phyloP scores from a whole-genome alignment of 2,888 invertebrate genomes.

The Chrysolina oricalcia region DNA sequence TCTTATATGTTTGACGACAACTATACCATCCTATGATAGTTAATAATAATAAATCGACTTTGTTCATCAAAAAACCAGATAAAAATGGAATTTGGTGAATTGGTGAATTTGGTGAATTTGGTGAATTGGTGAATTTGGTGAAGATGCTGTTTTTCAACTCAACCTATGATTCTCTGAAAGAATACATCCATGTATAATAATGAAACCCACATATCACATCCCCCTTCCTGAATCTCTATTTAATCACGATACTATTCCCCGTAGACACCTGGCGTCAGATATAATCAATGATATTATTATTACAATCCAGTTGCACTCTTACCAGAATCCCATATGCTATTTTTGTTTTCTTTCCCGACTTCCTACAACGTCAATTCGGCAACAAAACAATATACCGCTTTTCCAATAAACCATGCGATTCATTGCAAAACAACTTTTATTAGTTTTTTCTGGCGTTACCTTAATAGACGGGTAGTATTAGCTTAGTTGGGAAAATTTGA shows the following conservation, averaged over 20 bases:
- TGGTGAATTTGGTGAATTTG: too few relatives aligned
- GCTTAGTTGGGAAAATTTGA: not conserved
- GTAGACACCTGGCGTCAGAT: not conserved
- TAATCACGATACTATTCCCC: not conserved
- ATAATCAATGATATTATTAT: not conserved
- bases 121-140: too few relatives aligned
- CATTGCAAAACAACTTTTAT: constrained; percentile 11
- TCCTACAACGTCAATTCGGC: constrained; percentile 2
- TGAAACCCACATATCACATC: not conserved
- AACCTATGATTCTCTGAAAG: too few relatives aligned
- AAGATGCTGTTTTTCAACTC: too few relatives aligned
- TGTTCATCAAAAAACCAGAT: too few relatives aligned
- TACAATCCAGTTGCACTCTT: not conserved
- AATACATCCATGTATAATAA: too few relatives aligned
- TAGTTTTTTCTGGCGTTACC: constrained; percentile 1
- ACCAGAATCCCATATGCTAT: constrained; percentile 16
- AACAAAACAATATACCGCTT: not conserved
- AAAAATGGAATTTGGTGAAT: too few relatives aligned
- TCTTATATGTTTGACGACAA: too few relatives aligned
- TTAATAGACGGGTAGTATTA: not conserved
- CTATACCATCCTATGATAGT: too few relatives aligned
- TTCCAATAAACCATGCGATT: constrained; percentile 18
- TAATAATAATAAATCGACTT: too few relatives aligned
- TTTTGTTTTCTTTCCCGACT: constrained; percentile 11
- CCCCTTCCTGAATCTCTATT: not conserved